Evolutionary conservation across 2,113 vertebrate species (phyloP), one percentile per base, ranked within the genome.

Genomic region (Oenanthe oenanthe): DNA sequence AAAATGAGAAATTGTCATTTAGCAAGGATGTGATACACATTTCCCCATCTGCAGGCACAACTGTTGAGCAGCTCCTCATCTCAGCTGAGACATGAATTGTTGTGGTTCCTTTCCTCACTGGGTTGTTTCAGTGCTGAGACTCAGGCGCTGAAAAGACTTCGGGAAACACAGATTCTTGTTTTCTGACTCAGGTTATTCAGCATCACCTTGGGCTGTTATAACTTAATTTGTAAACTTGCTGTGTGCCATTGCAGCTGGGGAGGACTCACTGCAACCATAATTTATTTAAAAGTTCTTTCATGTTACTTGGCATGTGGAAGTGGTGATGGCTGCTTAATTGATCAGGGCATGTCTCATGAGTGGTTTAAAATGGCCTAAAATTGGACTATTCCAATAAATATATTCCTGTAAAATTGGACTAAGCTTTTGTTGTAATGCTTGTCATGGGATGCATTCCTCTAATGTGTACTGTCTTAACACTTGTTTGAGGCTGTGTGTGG

Each of bases 1-100:
- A 82, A 75, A 89, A 63, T 43, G 40, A 87, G 66, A 68, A 92
- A 15, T 67, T 82, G 61, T 72, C 61, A 17, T 88, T 81, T 85
- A 65, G 57, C 7, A 2, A 36, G 43, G 24, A 24, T 34, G 36
- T 58, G 66, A 40, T 76, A 7, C 4, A 22, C 68, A 21, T 65
- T 88, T 70, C 43, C 50, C 45, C 36, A 48, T 43, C 73, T 67
- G 38, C 62, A 88, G 45, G 51, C 17, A 62, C 20, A 80, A 19
- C 54, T 88, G 74, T 62, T 65, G 38, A 87, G 10, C 76, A 80
- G 54, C 34, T 85, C 31, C 54, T 75, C 16, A 4, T 89, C 20
- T 82, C 17, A 7, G 50, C 57, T 68, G 50, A 65, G 58, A 50
- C 18, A 12, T n/a, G 10, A 85, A 56, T 50, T 78, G 19, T 6